A percentile compares a stretch with the other conserved stretches of the same genome.
phyloP scores from a whole-genome alignment of 1,140 invertebrate species.

The Conus betulinus region DNA sequence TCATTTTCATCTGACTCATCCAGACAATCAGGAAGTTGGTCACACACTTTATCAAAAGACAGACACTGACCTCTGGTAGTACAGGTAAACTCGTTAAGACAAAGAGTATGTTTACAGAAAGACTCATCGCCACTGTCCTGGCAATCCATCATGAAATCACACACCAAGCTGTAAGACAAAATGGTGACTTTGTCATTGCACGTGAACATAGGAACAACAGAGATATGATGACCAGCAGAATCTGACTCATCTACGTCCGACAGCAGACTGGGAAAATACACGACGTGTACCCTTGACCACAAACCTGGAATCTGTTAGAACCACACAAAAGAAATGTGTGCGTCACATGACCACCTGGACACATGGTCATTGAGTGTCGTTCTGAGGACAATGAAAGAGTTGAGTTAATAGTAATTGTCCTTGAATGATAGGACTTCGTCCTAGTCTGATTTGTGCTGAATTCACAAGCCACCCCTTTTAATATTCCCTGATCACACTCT shows the following conservation, averaged over 20 bases:
- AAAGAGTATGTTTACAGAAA: not conserved
- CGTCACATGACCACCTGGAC: not conserved
- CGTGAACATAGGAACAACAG: not conserved
- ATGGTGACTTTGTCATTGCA: not conserved
- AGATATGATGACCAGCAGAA: no score
- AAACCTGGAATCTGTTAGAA: not conserved
- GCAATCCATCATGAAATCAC: slow-evolving; percentile 4
- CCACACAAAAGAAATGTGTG: not conserved
- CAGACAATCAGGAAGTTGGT: not conserved
- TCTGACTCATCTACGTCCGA: not conserved
- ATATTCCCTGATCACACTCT: no score
- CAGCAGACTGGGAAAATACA: not conserved
- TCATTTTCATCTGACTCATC: not conserved
- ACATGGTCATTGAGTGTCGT: not conserved
- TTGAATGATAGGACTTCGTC: no score
- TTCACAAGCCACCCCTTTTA: no score
- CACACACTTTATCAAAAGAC: not conserved
- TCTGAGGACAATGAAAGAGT: no score
- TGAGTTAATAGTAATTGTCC: no score
- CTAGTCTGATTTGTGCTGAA: no score
- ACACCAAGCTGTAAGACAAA: not conserved
- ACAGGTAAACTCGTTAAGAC: not conserved
- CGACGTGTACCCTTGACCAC: not conserved
- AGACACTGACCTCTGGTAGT: not conserved
- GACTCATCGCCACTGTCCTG: not conserved